These are phyloP conservation scores for Pseudomyrmex dendroicus DNA, from an alignment of 1,140 invertebrate species.

Conservation along the genomic window DNA sequence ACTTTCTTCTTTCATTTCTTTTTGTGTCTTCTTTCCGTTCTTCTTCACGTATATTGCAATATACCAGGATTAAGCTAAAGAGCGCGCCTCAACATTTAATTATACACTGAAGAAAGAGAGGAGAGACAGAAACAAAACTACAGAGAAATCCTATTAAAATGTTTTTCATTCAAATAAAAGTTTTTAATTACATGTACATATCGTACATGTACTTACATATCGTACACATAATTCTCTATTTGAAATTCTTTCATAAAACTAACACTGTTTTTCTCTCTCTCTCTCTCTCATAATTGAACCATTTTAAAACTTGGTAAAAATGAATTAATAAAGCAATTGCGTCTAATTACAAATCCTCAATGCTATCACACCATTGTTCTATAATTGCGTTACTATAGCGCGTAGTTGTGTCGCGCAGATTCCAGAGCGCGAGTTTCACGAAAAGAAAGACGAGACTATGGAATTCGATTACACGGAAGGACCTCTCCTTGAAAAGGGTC, in stretches of 20 bases:
- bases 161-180: constrained; percentile 2
- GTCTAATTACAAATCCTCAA: neutral
- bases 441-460: neutral
- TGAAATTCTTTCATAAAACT: neutral
- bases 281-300: no score
- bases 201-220: neutral
- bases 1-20: constrained; percentile 10
- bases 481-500: neutral
- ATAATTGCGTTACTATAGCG: neutral
- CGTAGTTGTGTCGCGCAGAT: neutral
- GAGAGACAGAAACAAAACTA: neutral
- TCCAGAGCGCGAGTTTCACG: neutral
- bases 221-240: no score
- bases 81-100: constrained; percentile 30
- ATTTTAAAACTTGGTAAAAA: no score
- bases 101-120: neutral
- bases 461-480: constrained; percentile 29
- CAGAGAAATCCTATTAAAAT: neutral
- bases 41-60: constrained; percentile 28
- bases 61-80: constrained; percentile 38
- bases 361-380: neutral
- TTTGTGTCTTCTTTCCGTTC: neutral
- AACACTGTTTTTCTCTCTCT: neutral
- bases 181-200: neutral
- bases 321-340: neutral